These are phyloP conservation scores for Pseudomugil gertrudae DNA, from an alignment of 2,797 vertebrate genomes.

Conservation along the genomic window DNA sequence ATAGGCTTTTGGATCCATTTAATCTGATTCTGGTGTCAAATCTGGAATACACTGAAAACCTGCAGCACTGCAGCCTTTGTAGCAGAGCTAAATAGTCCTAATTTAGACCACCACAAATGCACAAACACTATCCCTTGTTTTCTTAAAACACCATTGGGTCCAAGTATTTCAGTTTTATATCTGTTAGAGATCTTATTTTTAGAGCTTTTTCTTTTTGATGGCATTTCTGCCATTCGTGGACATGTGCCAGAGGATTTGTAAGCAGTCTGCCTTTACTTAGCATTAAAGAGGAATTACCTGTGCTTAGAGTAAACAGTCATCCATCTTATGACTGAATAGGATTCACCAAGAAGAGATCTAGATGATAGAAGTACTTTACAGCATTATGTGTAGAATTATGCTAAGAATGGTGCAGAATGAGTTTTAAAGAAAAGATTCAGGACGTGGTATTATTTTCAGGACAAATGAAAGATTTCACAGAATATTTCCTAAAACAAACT, in stretches of 20 bases:
- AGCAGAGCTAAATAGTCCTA: no score
- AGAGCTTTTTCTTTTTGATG: not conserved
- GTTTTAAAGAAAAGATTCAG: not conserved
- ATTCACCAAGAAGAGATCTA: not conserved
- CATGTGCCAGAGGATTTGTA: not conserved
- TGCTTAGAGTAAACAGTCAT: not conserved
- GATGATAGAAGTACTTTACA: no score
- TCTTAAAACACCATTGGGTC: not conserved
- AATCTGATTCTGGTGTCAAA: no score
- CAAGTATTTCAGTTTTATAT: not conserved
- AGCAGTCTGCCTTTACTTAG: not conserved
- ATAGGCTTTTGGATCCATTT: no score
- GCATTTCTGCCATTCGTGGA: not conserved
- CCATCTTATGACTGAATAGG: no score
- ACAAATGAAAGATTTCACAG: conserved; percentile 4
- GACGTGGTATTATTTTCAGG: not conserved
- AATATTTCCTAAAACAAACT: conserved; percentile 1
- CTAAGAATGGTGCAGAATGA: no score
- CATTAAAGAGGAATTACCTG: not conserved
- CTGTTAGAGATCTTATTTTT: not conserved
- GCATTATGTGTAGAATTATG: no score
- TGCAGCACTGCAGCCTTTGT: no score
- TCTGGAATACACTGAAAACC: no score
- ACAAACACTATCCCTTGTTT: not conserved
- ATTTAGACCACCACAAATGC: not conserved